Percentiles rank a stretch among this genome's conserved stretches.
phyloP scores from a whole-genome alignment of 2,888 invertebrate genomes.

The Drosophila barbarae region DNA sequence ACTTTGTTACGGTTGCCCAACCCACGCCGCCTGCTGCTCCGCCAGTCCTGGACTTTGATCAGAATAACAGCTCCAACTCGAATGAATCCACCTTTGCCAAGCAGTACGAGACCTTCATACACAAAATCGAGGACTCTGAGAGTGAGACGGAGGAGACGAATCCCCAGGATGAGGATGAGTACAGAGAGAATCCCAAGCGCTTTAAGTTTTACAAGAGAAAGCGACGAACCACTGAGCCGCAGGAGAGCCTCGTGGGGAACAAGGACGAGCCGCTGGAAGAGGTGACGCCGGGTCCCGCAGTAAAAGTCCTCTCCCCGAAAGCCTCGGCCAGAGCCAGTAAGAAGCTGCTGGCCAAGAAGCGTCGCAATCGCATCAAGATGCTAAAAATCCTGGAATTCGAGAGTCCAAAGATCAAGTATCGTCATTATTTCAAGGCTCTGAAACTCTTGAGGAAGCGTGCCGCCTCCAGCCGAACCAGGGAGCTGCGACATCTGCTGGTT shows the following conservation, averaged over 20 bases:
- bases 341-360: conserved; percentile 48
- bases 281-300: neutral
- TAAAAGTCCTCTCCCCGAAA: conserved; percentile 27
- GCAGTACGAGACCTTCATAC: conserved; percentile 76
- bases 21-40: neutral
- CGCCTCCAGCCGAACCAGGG: conserved; percentile 30
- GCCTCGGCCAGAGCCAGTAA: conserved; percentile 47
- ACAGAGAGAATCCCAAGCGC: conserved; percentile 59
- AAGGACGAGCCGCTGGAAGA: neutral
- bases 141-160: conserved; percentile 45
- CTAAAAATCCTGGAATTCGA: conserved; percentile 61
- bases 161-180: conserved; percentile 37
- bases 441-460: conserved; percentile 41
- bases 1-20: neutral
- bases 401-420: conserved; percentile 63
- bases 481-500: conserved; percentile 41
- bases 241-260: neutral
- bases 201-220: conserved; percentile 75
- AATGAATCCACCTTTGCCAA: conserved; percentile 76
- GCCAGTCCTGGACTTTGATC: conserved; percentile 64
- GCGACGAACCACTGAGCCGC: conserved; percentile 58
- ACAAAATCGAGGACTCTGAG: conserved; percentile 69
- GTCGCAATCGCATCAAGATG: conserved; percentile 61
- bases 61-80: conserved; percentile 64
- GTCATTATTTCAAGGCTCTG: conserved; percentile 62